Evolutionary conservation across 1,140 invertebrate genomes (phyloP).

Genomic region (Sogatella furcifera): DNA sequence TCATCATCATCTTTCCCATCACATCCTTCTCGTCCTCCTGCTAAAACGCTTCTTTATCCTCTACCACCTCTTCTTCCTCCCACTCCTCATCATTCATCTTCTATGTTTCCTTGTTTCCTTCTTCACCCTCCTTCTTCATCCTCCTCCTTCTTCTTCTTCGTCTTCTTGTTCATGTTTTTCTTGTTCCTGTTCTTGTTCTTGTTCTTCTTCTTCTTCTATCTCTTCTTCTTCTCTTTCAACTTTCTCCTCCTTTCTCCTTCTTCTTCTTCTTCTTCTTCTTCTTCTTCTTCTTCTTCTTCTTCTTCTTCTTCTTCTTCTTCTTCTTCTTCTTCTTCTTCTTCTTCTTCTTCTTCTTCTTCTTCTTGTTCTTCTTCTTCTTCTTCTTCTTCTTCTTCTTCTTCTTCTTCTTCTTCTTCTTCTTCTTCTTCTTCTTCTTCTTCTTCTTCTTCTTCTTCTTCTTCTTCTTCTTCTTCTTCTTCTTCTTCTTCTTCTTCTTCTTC

Average conservation of each 20-base stretch:
- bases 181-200: constrained; percentile 9
- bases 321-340: too few species aligned
- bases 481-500: constrained; percentile 2
- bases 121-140: too few species aligned
- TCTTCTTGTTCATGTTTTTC: background rate
- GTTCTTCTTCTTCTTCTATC: constrained; percentile 14
- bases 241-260: too few species aligned
- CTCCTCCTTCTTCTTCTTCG: background rate
- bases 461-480: constrained; percentile 1
- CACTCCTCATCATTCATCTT: too few species aligned
- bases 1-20: constrained; percentile 1
- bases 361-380: background rate
- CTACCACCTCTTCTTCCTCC: background rate
- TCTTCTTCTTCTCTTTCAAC: too few species aligned
- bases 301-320: too few species aligned
- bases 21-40: background rate
- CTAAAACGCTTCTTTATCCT: background rate
- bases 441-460: background rate
- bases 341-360: too few species aligned
- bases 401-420: background rate
- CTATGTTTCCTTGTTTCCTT: too few species aligned
- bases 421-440: background rate
- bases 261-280: too few species aligned
- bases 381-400: constrained; percentile 1
- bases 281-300: too few species aligned